These are phyloP conservation scores for Armadillidium nasatum DNA, from an alignment of 1,140 invertebrate species.

Conservation along the genomic window DNA sequence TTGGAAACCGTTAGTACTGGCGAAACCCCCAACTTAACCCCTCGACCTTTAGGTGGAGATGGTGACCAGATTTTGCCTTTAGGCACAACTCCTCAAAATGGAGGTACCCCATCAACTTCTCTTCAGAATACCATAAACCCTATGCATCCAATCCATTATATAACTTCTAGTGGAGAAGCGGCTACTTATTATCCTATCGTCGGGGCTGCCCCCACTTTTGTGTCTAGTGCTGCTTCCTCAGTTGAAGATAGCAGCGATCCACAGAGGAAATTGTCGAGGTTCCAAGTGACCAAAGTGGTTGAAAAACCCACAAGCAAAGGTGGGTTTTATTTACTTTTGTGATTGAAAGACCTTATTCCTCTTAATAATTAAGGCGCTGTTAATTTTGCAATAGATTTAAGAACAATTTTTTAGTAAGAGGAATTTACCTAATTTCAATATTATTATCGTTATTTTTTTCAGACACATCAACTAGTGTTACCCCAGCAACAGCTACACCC, in stretches of 20 bases:
- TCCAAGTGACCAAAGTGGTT: slow-evolving; percentile 1
- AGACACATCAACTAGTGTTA: background rate
- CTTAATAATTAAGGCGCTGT: too few relatives aligned
- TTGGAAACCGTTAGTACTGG: background rate
- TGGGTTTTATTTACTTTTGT: too few relatives aligned
- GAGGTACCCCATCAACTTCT: background rate
- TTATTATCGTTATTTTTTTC: too few relatives aligned
- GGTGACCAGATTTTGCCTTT: background rate
- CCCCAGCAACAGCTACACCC: background rate
- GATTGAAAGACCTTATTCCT: too few relatives aligned
- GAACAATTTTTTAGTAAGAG: too few relatives aligned
- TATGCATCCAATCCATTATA: background rate
- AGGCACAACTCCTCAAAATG: background rate
- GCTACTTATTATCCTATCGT: background rate
- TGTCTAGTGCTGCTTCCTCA: too few relatives aligned
- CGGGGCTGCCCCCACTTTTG: background rate
- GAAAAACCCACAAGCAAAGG: background rate
- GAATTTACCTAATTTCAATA: too few relatives aligned
- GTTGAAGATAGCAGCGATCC: background rate
- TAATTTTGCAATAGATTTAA: too few relatives aligned
- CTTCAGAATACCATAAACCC: background rate
- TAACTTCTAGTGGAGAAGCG: background rate
- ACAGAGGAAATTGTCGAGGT: background rate
- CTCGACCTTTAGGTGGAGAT: background rate
- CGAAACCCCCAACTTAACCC: background rate